Percentiles rank a stretch among this genome's conserved stretches.
These are phyloP conservation scores for Micropoecilia bifurca DNA, from an alignment of 2,797 vertebrate genomes.

Conservation along the genomic window DNA sequence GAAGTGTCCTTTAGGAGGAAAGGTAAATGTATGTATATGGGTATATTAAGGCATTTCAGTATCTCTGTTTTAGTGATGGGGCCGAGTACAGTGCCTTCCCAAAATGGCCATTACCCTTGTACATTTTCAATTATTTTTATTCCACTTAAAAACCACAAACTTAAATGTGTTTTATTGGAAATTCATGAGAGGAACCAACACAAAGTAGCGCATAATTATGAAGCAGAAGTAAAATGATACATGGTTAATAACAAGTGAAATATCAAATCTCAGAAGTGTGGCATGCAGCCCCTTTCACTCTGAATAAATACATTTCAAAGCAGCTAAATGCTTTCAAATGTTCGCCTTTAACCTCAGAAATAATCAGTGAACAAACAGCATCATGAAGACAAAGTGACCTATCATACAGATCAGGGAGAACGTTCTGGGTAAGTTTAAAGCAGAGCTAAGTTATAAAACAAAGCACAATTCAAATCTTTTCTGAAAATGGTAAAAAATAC, in stretches of 20 bases:
- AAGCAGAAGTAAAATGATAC: neutral
- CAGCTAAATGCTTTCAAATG: neutral
- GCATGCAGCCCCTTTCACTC: neutral
- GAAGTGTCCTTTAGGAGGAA: conserved; percentile 45
- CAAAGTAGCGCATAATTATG: neutral
- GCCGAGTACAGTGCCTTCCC: conserved; percentile 10
- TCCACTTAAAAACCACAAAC: neutral
- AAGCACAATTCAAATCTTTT: neutral
- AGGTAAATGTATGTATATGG: conserved; percentile 60
- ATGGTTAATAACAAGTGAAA: neutral
- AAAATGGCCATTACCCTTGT: neutral
- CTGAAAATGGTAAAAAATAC: neutral
- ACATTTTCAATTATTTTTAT: neutral
- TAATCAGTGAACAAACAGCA: neutral
- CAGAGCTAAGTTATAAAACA: neutral
- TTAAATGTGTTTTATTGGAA: neutral
- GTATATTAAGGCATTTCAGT: conserved; percentile 79
- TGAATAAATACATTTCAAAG: neutral
- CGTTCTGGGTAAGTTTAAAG: neutral
- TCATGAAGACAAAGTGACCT: neutral
- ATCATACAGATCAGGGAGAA: neutral
- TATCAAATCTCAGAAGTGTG: neutral
- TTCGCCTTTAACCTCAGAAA: neutral
- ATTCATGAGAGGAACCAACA: neutral
- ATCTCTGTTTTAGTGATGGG: conserved; percentile 60